A percentile compares a stretch with the other conserved stretches of the same genome.
Conservation (phyloP, 64 coral and sea anemone genomes). For the Anthopleura sola region DNA sequence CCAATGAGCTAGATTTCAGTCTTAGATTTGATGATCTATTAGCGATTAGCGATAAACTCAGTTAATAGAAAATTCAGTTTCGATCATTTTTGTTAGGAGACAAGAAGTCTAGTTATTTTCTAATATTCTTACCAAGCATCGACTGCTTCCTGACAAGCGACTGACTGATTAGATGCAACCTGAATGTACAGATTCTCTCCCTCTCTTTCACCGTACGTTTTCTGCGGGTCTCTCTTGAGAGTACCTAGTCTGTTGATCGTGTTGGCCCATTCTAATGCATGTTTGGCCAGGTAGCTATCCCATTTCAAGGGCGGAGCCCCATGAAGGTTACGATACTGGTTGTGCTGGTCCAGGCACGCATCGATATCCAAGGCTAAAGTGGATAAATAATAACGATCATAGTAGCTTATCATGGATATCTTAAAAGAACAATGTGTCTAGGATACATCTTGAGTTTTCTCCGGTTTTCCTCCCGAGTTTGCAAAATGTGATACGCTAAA, state of each 20-base stretch:
- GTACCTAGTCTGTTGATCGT: neutral
- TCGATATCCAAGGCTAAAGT: neutral
- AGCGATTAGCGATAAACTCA: too few relatives aligned
- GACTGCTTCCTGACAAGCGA: conserved; percentile 20
- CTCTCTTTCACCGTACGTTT: neutral
- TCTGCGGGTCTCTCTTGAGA: neutral
- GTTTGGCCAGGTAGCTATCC: conserved; percentile 20
- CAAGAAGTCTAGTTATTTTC: too few relatives aligned
- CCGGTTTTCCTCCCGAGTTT: neutral
- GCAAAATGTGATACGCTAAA: neutral
- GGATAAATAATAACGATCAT: neutral
- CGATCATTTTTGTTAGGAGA: too few relatives aligned
- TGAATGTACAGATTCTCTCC: conserved; percentile 29
- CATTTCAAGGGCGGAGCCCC: conserved; percentile 20
- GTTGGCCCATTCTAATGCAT: conserved; percentile 43
- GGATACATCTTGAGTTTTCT: too few relatives aligned
- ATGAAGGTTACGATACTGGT: conserved; percentile 19
- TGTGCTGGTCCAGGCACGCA: conserved; percentile 35
- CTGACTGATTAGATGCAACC: neutral
- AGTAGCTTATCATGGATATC: too few relatives aligned
- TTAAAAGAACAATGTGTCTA: too few relatives aligned
- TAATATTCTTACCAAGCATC: conserved; percentile 19
- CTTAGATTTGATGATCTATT: too few relatives aligned
- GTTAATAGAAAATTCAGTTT: too few relatives aligned
- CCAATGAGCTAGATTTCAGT: too few relatives aligned